phyloP scores from a whole-genome alignment of 2,888 invertebrate genomes.

The Seira ritae region DNA sequence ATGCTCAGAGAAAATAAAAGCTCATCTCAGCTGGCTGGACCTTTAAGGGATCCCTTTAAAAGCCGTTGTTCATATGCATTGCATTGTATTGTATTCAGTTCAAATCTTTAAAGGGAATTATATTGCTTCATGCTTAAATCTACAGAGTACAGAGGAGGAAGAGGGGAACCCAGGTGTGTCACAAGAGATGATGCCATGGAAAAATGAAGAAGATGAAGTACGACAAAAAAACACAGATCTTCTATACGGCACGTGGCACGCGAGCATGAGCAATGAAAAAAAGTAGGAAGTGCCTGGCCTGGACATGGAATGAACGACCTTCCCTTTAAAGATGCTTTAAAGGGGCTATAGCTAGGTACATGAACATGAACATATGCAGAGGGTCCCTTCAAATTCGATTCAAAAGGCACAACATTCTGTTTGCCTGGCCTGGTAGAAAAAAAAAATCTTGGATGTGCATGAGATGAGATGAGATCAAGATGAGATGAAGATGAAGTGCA shows the following conservation, averaged over 20 bases:
- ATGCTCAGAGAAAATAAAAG: background rate
- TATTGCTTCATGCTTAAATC: background rate
- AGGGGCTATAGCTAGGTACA: background rate
- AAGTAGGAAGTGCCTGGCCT: no score
- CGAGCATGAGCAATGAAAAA: background rate
- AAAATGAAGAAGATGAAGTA: conserved; percentile 31
- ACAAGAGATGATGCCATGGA: background rate
- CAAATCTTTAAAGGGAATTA: background rate
- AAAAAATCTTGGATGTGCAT: no score
- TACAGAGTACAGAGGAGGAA: background rate
- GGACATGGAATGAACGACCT: conserved; percentile 22
- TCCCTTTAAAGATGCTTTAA: background rate
- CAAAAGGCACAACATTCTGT: background rate
- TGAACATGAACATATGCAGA: no score
- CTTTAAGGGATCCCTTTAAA: conserved; percentile 36
- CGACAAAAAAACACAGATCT: conserved; percentile 37
- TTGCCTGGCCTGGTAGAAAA: background rate
- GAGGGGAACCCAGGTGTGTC: conserved; percentile 2
- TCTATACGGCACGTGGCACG: conserved; percentile 50
- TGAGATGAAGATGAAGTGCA: no score
- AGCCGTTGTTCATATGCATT: conserved; percentile 25
- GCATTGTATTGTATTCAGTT: no score
- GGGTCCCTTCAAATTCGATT: background rate
- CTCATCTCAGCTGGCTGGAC: conserved; percentile 35
- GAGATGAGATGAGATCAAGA: no score